Conservation (phyloP, 2,113 vertebrate genomes). For the Solenodon paradoxus region DNA sequence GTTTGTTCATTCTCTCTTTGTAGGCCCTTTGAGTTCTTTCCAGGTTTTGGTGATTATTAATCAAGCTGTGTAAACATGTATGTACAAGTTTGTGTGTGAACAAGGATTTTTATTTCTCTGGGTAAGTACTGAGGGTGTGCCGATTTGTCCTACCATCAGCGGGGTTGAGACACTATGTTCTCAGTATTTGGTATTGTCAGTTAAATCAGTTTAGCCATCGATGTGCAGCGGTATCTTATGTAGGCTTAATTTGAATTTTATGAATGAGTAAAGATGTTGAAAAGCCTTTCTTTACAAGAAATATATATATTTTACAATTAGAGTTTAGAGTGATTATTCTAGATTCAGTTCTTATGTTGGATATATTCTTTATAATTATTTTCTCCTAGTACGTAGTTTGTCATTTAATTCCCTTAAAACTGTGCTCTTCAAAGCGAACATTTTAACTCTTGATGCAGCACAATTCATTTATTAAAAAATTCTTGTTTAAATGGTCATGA, state of each 20-base stretch:
- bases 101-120: not conserved
- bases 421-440: slow-evolving; percentile 6
- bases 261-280: not conserved
- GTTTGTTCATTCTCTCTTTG: not conserved
- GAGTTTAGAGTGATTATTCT: slow-evolving; percentile 26
- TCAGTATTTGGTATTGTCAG: not conserved
- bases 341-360: not conserved
- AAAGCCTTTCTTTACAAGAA: not conserved
- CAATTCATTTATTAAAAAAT: slow-evolving; percentile 7
- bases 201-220: not conserved
- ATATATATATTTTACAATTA: no score
- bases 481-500: not conserved
- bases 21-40: not conserved
- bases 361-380: slow-evolving; percentile 31
- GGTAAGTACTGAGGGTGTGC: not conserved
- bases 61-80: not conserved
- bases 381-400: not conserved
- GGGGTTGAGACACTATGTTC: not conserved
- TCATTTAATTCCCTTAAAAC: slow-evolving; percentile 30
- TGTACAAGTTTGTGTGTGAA: not conserved
- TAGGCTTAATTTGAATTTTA: slow-evolving; percentile 40
- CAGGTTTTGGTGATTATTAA: not conserved
- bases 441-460: slow-evolving; percentile 44
- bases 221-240: not conserved
- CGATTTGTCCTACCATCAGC: not conserved